These are phyloP conservation scores for Marcusenius ussheri DNA, from an alignment of 2,113 vertebrate species.

Conservation along the genomic window DNA sequence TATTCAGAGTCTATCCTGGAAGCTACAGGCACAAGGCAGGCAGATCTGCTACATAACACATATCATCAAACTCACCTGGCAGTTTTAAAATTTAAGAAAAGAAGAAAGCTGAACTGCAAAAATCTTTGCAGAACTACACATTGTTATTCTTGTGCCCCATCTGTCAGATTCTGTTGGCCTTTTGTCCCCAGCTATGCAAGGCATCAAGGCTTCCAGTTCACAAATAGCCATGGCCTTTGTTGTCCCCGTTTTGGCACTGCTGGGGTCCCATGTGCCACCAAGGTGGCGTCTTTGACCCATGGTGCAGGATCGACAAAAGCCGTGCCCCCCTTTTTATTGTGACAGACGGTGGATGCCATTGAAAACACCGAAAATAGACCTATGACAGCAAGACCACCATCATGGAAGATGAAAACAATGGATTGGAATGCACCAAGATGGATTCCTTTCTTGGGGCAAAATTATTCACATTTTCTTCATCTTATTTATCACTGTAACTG, in stretches of 20 bases:
- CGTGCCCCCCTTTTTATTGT: constrained; percentile 32
- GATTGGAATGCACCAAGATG: constrained; percentile 23
- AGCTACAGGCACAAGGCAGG: not conserved
- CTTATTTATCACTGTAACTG: not conserved
- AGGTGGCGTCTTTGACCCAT: constrained; percentile 9
- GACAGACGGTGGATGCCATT: constrained; percentile 32
- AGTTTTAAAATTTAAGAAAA: not conserved
- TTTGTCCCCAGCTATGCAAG: constrained; percentile 41
- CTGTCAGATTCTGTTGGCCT: constrained; percentile 31
- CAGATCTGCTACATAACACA: not conserved
- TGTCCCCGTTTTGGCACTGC: constrained; percentile 34
- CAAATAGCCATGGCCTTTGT: constrained; percentile 42
- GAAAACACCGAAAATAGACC: constrained; percentile 43
- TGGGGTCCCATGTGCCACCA: constrained; percentile 20
- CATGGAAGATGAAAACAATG: constrained; percentile 11
- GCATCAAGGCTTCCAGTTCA: constrained; percentile 33
- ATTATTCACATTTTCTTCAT: constrained; percentile 7
- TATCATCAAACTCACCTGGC: not conserved
- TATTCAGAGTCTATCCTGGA: not conserved
- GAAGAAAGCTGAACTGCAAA: not conserved
- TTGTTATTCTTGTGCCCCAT: constrained; percentile 38
- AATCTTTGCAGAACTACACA: constrained; percentile 27
- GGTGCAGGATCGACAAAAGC: constrained; percentile 24
- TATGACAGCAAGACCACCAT: constrained; percentile 9
- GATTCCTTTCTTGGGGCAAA: constrained; percentile 27